Conservation (phyloP, 1,140 invertebrate species). For the Streblospio benedicti region DNA sequence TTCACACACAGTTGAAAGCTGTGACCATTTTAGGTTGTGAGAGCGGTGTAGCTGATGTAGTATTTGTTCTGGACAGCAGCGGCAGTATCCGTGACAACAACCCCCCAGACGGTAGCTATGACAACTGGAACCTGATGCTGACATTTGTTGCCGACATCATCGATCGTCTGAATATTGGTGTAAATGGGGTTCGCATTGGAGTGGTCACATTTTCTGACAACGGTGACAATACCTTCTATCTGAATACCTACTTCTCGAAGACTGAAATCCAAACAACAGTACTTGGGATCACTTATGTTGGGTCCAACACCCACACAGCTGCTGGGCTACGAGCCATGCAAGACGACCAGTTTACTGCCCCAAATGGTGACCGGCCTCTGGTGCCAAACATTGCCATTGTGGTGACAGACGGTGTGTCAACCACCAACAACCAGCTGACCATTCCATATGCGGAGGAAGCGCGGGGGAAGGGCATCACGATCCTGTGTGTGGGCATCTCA, state of each 20-base stretch:
- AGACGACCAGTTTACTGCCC: conserved; percentile 5
- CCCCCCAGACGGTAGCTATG: not conserved
- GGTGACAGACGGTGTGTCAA: conserved; percentile 5
- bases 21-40: no score
- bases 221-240: not conserved
- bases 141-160: not conserved
- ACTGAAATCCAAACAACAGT: not conserved
- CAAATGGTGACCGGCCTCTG: conserved; percentile 1
- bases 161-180: conserved; percentile 1
- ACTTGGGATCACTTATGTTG: not conserved
- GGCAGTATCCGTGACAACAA: conserved; percentile 7
- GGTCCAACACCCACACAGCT: not conserved
- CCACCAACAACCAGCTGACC: not conserved
- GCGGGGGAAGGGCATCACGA: not conserved
- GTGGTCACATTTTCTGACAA: conserved; percentile 6
- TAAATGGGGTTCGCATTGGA: not conserved
- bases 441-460: conserved; percentile 2
- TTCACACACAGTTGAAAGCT: no score
- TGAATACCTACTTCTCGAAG: conserved; percentile 8
- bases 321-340: not conserved
- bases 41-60: conserved; percentile 9
- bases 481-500: not conserved
- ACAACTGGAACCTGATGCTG: conserved; percentile 8
- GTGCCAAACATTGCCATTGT: conserved; percentile 8
- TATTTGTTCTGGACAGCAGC: conserved; percentile 11